A percentile compares a stretch with the other conserved stretches of the same genome.
phyloP scores from a whole-genome alignment of 2,113 vertebrate species.

The Pitta sordida region DNA sequence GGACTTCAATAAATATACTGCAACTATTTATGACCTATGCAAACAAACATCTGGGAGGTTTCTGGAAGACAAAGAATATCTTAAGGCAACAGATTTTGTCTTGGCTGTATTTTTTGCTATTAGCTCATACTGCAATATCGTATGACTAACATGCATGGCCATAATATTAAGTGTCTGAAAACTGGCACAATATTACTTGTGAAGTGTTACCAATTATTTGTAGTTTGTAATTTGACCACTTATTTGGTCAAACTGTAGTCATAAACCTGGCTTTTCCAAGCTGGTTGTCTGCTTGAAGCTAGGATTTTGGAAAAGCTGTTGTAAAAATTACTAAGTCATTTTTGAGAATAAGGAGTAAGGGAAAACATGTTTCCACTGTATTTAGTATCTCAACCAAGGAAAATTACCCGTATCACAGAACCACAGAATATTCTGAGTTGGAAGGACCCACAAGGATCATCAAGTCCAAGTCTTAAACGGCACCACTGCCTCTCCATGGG shows the following conservation, averaged over 20 bases:
- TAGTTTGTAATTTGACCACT: too few relatives aligned
- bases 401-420: too few relatives aligned
- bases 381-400: neutral
- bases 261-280: neutral
- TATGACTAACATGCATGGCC: neutral
- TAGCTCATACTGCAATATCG: neutral
- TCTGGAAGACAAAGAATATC: neutral
- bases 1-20: neutral
- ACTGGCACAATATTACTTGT: neutral
- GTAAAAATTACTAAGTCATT: neutral
- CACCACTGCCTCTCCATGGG: too few relatives aligned
- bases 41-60: neutral
- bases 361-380: neutral
- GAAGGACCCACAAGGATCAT: too few relatives aligned
- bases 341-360: neutral
- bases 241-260: neutral
- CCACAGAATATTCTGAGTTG: too few relatives aligned
- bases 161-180: neutral
- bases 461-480: too few relatives aligned
- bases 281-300: neutral
- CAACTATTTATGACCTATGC: neutral
- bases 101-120: neutral
- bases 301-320: neutral
- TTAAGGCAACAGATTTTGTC: neutral
- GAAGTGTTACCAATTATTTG: neutral